Evolutionary conservation across 2,888 invertebrate species (phyloP).

Genomic region (Zele albiditarsus): DNA sequence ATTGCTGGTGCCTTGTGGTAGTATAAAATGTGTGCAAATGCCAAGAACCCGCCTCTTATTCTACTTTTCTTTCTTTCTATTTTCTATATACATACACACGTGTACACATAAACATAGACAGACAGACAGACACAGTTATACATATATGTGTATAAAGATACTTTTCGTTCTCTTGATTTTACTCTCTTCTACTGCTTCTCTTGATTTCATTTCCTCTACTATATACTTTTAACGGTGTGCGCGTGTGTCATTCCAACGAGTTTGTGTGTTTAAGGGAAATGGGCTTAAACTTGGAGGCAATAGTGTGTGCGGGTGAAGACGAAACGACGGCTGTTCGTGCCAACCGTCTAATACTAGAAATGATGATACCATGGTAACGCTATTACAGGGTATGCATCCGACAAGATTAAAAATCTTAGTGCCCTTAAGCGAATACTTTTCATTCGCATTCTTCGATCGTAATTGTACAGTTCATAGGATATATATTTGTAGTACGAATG

Average conservation of each 20-base stretch:
- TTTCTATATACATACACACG: neutral
- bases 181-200: constrained; percentile 11
- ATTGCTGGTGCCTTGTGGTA: constrained; percentile 29
- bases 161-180: constrained; percentile 7
- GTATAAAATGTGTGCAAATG: constrained; percentile 35
- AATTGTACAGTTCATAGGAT: constrained; percentile 12
- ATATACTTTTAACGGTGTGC: neutral
- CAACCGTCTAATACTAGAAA: constrained; percentile 28
- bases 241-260: constrained; percentile 17
- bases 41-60: constrained; percentile 33
- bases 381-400: constrained; percentile 42
- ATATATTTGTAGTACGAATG: neutral
- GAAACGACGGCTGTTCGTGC: constrained; percentile 37
- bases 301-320: constrained; percentile 2
- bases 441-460: constrained; percentile 15
- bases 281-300: constrained; percentile 38
- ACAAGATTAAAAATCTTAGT: constrained; percentile 54
- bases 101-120: neutral
- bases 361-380: constrained; percentile 47
- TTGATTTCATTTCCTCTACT: neutral
- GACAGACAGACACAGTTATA: neutral
- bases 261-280: constrained; percentile 46
- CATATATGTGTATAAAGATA: neutral
- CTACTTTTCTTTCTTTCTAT: neutral
- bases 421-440: constrained; percentile 45